A percentile compares a stretch with the other conserved stretches of the same genome.
These are phyloP conservation scores for Baccha elongata DNA, from an alignment of 2,888 invertebrate species.

Conservation along the genomic window DNA sequence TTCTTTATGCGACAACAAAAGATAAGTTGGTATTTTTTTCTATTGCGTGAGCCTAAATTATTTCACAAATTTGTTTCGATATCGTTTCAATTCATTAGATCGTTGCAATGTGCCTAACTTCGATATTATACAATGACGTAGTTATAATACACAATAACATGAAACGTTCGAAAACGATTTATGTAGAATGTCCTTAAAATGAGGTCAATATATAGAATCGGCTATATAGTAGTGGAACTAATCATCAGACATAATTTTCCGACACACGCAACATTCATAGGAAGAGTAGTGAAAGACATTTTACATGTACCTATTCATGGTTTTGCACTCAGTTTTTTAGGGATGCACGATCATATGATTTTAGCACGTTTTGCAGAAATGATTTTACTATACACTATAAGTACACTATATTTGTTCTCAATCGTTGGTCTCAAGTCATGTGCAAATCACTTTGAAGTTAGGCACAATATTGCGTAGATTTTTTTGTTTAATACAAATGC, in stretches of 20 bases:
- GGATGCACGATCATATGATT: no score
- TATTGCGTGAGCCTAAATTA: conserved; percentile 59
- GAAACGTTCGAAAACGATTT: conserved; percentile 16
- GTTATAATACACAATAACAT: conserved; percentile 2
- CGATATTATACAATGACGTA: no score
- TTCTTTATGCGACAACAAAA: neutral
- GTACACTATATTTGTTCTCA: no score
- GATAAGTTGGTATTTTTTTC: conserved; percentile 3
- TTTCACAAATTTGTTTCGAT: conserved; percentile 47
- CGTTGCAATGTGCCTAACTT: conserved; percentile 17
- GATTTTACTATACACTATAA: no score
- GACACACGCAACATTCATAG: neutral
- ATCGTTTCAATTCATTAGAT: conserved; percentile 35
- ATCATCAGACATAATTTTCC: conserved; percentile 16
- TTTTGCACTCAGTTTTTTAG: no score
- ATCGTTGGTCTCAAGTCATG: no score
- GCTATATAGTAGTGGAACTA: conserved; percentile 6
- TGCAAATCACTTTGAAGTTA: no score
- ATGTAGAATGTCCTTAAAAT: neutral
- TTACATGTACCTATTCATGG: conserved; percentile 13
- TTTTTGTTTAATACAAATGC: no score
- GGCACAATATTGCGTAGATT: no score
- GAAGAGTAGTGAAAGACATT: neutral
- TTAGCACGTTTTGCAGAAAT: no score
- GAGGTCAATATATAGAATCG: conserved; percentile 17